Conservation (phyloP, 2,888 invertebrate species). For the Nipponacmea schrenckii region DNA sequence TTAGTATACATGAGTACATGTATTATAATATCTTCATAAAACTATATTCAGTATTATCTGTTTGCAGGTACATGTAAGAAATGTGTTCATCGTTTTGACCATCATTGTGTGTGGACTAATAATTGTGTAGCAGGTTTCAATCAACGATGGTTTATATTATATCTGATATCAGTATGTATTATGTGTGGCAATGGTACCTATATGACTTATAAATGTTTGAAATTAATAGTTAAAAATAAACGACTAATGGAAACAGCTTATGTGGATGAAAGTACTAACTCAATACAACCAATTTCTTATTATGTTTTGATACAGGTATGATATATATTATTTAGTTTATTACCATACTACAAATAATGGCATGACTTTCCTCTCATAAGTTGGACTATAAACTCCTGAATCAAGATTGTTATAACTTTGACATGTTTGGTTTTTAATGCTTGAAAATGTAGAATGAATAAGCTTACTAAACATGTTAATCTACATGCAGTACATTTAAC, state of each 20-base stretch:
- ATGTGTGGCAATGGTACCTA: constrained; percentile 59
- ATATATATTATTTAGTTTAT: constrained; percentile 36
- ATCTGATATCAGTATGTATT: constrained; percentile 54
- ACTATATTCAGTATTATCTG: not conserved
- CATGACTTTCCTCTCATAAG: not conserved
- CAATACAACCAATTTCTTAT: constrained; percentile 48
- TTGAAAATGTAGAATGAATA: no score
- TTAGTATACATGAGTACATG: no score
- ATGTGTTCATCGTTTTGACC: constrained; percentile 66
- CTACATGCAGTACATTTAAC: no score
- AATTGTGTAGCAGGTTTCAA: constrained; percentile 66
- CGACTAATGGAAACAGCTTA: constrained; percentile 51
- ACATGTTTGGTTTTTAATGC: no score
- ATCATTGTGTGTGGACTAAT: constrained; percentile 67
- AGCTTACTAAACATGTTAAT: no score
- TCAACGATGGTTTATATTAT: constrained; percentile 59
- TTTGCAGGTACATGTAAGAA: constrained; percentile 59
- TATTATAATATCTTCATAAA: no score
- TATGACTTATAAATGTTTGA: constrained; percentile 48
- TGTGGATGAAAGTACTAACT: constrained; percentile 45
- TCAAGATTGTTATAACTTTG: no score
- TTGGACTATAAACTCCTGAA: no score
- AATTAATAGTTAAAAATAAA: constrained; percentile 41
- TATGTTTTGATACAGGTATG: constrained; percentile 59
- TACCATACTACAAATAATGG: not conserved